phyloP scores from a whole-genome alignment of 2,888 invertebrate species.

The Brachynemurus nebulosus region DNA sequence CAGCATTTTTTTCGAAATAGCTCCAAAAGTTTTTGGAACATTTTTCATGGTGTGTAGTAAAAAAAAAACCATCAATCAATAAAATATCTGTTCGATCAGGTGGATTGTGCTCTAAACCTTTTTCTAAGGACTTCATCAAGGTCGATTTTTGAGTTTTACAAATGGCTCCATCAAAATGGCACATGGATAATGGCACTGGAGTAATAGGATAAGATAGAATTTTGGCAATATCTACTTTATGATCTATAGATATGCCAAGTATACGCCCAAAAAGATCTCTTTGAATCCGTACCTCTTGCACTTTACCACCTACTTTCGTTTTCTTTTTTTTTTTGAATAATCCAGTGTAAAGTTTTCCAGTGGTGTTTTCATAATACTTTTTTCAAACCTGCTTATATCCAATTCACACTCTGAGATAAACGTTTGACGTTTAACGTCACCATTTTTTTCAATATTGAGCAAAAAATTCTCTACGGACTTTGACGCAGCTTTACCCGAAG shows the following conservation, averaged over 20 bases:
- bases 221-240: constrained; percentile 16
- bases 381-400: constrained; percentile 19
- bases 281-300: constrained; percentile 19
- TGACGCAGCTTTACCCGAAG: too few species aligned
- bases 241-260: constrained; percentile 16
- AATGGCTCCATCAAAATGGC: constrained; percentile 21
- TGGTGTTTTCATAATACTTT: constrained; percentile 18
- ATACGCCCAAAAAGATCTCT: too few species aligned
- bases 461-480: constrained; percentile 10
- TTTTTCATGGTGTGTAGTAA: constrained; percentile 22
- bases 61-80: constrained; percentile 25
- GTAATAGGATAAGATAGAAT: constrained; percentile 22
- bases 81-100: constrained; percentile 18
- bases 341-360: constrained; percentile 19
- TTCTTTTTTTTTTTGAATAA: constrained; percentile 14
- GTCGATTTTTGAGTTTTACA: constrained; percentile 21
- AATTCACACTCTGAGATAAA: constrained; percentile 21
- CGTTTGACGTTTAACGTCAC: constrained; percentile 17
- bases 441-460: constrained; percentile 11
- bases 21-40: constrained; percentile 22
- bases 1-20: constrained; percentile 22
- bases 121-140: constrained; percentile 18
- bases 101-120: constrained; percentile 10
- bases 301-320: constrained; percentile 17
- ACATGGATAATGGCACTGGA: constrained; percentile 22